These are phyloP conservation scores for Caenorhabditis parvicauda DNA, from an alignment of 2,888 invertebrate genomes.

Conservation along the genomic window DNA sequence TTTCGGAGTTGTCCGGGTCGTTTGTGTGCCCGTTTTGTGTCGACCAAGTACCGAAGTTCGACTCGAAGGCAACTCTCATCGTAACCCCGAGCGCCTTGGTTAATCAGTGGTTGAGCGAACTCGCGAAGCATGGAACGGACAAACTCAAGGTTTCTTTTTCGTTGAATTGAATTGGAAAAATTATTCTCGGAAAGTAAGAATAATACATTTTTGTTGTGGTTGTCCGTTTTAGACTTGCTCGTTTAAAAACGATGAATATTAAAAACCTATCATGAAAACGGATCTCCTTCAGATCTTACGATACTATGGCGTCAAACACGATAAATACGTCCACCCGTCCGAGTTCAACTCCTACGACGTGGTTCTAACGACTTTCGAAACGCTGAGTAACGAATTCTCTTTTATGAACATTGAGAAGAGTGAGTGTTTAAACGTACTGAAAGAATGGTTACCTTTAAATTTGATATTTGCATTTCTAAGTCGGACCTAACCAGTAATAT, in stretches of 20 bases:
- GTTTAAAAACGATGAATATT: not conserved
- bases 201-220: too few relatives aligned
- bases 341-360: constrained; percentile 73
- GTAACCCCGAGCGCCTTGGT: constrained; percentile 73
- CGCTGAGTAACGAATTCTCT: constrained; percentile 71
- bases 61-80: constrained; percentile 70
- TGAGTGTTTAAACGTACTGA: not conserved
- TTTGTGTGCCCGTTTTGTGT: constrained; percentile 15
- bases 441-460: too few relatives aligned
- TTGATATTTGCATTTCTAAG: too few relatives aligned
- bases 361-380: constrained; percentile 75
- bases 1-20: too few relatives aligned
- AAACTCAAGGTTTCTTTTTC: constrained; percentile 49
- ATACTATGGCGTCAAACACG: constrained; percentile 30
- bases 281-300: constrained; percentile 30
- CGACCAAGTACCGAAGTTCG: not conserved
- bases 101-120: constrained; percentile 75
- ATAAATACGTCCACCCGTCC: constrained; percentile 46
- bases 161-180: too few relatives aligned
- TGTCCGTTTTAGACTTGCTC: constrained; percentile 1
- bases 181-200: too few relatives aligned
- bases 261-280: not conserved
- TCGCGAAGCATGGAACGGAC: constrained; percentile 54
- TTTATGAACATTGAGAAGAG: constrained; percentile 66
- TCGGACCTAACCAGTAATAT: too few relatives aligned